Evolutionary conservation across 2,797 vertebrate genomes (phyloP), one percentile per base, ranked within the genome.

Genomic region (Taenioides sp.): DNA sequence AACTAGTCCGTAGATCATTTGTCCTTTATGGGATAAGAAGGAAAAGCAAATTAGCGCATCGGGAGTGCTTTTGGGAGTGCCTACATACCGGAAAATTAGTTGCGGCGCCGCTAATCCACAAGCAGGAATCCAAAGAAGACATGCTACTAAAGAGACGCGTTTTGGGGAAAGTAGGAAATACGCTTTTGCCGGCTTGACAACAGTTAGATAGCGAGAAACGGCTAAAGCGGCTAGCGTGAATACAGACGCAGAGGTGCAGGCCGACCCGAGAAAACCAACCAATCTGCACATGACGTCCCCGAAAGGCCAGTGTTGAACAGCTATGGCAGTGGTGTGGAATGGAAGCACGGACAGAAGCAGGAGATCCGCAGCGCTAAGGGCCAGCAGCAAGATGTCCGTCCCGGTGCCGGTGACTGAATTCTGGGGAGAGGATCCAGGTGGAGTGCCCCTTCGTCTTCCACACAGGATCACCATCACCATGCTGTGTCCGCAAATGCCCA

Each of bases 361-460:
- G 40, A 94, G 84, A 81, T 94, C 94, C 0, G 94, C 91, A 0
- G 76, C 66, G 4, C 93, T 94, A 55, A 95, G 84, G 10, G 90
- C 89, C 79, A 95, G 69, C 22, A 95, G 92, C 50, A 94, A 91
- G 37, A 87, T 59, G 72, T 93, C 91, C 0, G 94, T 94, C 34
- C 92, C 92, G 0, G 80, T 85, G 9, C 86, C 85, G 0, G 79
- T 80, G 17, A n/a, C 16, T 7, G 84, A 71, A 65, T 58, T 74
- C 27, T 74, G 84, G 43, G 71, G 18, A 17, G 80, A 57, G 1
- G 0, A 59, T n/a, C 72, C 64, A 16, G 40, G 63, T 0, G 40
- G 23, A 0, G 1, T 0, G 3, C 76, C 52, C 27, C 60, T 61
- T 60, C 74, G 87, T 65, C 92, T 87, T 34, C 87, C 57, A 43